A percentile compares a stretch with the other conserved stretches of the same genome.
phyloP scores from a whole-genome alignment of 2,888 invertebrate species.

The Machimus rusticus region DNA sequence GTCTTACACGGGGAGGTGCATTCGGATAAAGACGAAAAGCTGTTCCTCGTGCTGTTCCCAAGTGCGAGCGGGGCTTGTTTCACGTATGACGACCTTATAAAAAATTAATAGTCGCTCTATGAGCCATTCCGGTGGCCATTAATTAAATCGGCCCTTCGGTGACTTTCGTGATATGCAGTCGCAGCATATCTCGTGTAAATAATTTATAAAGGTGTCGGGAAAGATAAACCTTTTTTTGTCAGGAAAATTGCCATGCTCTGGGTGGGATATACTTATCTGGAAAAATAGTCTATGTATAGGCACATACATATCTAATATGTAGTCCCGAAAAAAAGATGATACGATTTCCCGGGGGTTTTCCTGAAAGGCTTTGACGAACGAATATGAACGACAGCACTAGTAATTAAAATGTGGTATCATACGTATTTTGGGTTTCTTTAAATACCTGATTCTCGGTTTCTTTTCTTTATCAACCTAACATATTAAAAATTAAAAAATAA shows the following conservation, averaged over 20 bases:
- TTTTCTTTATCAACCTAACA: too few relatives aligned
- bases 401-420: not conserved
- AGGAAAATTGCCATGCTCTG: not conserved
- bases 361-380: not conserved
- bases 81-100: conserved; percentile 32
- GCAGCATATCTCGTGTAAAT: not conserved
- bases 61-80: not conserved
- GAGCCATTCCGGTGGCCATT: conserved; percentile 33
- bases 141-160: conserved; percentile 40
- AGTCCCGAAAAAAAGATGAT: not conserved
- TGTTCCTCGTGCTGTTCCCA: not conserved
- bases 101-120: conserved; percentile 33
- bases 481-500: too few relatives aligned
- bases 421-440: too few relatives aligned
- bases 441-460: too few relatives aligned
- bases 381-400: not conserved
- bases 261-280: not conserved
- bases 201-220: conserved; percentile 18
- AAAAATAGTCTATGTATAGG: not conserved
- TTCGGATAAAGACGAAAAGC: conserved; percentile 1
- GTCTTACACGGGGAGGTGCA: not conserved
- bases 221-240: not conserved
- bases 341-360: not conserved
- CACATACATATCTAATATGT: not conserved
- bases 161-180: conserved; percentile 24